Evolutionary conservation across 1,140 invertebrate species (phyloP), one percentile per base, ranked within the genome.

Genomic region (Drosophila dunni): DNA sequence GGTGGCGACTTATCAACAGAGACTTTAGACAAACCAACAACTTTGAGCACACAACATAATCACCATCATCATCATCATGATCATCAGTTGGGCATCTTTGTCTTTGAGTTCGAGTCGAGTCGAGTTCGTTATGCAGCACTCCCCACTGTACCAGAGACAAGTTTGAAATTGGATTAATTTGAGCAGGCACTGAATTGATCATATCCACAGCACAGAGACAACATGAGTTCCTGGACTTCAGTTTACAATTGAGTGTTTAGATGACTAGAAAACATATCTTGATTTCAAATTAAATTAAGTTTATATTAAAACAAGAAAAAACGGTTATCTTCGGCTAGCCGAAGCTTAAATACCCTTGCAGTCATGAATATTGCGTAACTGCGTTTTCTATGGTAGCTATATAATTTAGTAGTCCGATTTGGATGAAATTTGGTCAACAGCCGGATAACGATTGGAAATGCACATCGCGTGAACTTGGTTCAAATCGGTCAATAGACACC

Each of bases 1-100:
- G 71, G 56, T 46, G 54, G 45, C 48, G 56, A 74, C 64, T 73
- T 68, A 73, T 68, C 70, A 73, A 67, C 56, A 66, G 69, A 38
- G 69, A 38, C 62, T 66, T 40, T n/a, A 65, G 24, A 34, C 44
- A 11, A 54, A 9, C 51, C 17, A 20, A 17, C 50, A 17, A 44
- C 50, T 45, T 15, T 7, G 8, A 11, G 15, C n/a, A n/a, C 29
- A 46, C 40, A 29, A 29, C 24, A 29, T 29, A 29, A 29, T 29
- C 24, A 29, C 6, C 24, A 5, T 29, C 24, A 29, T 29, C 24
- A 29, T 6, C 24, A 29, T 29, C 6, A 29, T 29, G 24, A 29
- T 42, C 51, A 40, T 38, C 60, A 62, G 48, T 62, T 62, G 60
- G 60, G 45, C 60, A 50, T 50, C 45, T 33, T 62, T 62, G 45